These are phyloP conservation scores for Pseudomyrmex sp. DNA, from an alignment of 1,140 invertebrate genomes.

Conservation along the genomic window DNA sequence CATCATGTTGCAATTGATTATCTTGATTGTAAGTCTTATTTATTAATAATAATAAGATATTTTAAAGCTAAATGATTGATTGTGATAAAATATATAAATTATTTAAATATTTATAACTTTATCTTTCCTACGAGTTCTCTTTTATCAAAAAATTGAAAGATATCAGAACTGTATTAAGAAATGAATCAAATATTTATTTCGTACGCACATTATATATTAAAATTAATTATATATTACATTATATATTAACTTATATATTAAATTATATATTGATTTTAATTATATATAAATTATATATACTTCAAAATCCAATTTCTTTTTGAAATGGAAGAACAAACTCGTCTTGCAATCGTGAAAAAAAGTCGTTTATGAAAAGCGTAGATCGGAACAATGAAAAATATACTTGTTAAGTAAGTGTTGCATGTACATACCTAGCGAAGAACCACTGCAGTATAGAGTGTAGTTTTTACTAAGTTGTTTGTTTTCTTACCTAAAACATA, in stretches of 20 bases:
- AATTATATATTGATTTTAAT: no score
- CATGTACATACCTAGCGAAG: conserved; percentile 39
- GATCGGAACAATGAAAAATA: conserved; percentile 40
- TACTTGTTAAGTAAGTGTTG: conserved; percentile 39
- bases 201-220: no score
- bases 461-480: not conserved
- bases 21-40: not conserved
- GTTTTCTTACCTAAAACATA: conserved; percentile 62
- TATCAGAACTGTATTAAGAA: no score
- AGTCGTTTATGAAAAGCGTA: not conserved
- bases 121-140: not conserved
- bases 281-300: no score
- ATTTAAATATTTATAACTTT: no score
- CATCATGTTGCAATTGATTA: conserved; percentile 28
- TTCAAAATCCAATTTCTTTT: not conserved
- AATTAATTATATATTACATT: no score
- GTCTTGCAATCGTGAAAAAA: conserved; percentile 7
- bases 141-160: no score
- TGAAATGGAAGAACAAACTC: not conserved
- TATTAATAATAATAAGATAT: not conserved
- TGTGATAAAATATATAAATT: no score
- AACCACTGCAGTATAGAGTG: not conserved
- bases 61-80: no score
- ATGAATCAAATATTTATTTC: no score
- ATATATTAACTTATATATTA: no score